Base-by-base conservation (phyloP, 2,888 invertebrate species). In the Sinopyrophorus schimmeli region DNA sequence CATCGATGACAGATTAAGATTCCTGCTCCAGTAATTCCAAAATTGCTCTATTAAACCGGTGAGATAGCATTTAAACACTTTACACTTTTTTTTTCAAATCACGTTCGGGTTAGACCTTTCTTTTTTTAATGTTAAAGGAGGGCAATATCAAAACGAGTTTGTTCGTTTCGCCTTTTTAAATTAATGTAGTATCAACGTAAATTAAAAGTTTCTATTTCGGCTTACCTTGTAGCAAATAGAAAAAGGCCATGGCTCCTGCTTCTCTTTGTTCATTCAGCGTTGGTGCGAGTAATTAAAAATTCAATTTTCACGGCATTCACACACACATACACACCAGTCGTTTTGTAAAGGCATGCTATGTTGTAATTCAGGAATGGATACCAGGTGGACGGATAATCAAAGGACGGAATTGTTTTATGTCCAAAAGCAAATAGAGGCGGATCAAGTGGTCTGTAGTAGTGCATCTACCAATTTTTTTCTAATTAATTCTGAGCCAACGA, bases 371-470 rank as follows among this genome's bases (percentile, higher is more conserved):
- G 35, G 41, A 47, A 47, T 42, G 20, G 46, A 46, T 27, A 51
- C 37, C 51, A 51, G 51, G 51, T 51, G 51, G 35, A 37, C 42
- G 38, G 35, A 47, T 50, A 50, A 50, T 50, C 50, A 51, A 51
- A 51, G 47, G 47, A 47, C 42, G 9, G 47, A 42, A 51, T 51
- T 51, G 51, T 47, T 51, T 47, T 42, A 47, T 51, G 47, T 46
- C 47, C 47, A 47, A 51, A 51, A 42, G 51, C 51, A 51, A 47
- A 51, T 51, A 51, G 47, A 47, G 51, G 38, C 47, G 51, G 47
- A 51, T 50, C 40, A 50, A 50, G 50, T 46, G 50, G 50, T 27
- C 41, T 44, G 44, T 46, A 40, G 35, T n/a, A n/a, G n/a, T n/a
- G 23, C 27, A 27, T n/a, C n/a, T n/a, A n/a, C n/a, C n/a, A n/a